Conservation (phyloP, 2,888 invertebrate species). For the Ormia ochracea region DNA sequence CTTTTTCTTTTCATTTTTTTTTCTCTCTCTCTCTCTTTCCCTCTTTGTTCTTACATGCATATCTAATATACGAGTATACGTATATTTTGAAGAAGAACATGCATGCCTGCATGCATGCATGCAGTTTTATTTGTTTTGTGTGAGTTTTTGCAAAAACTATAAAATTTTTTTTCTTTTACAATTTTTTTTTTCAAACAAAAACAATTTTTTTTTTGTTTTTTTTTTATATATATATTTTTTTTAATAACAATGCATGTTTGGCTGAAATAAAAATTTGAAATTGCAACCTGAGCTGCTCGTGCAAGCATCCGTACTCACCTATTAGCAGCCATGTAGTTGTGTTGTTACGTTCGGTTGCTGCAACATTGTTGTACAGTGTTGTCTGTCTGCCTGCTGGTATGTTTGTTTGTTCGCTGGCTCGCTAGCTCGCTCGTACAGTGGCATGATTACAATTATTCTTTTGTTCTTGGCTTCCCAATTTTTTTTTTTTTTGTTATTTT, state of each 20-base stretch:
- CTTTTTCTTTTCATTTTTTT: neutral
- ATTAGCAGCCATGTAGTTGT: neutral
- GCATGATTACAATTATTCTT: constrained; percentile 49
- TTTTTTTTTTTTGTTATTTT: constrained; percentile 13
- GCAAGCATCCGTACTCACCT: constrained; percentile 26
- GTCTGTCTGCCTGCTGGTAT: constrained; percentile 5
- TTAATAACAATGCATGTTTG: constrained; percentile 53
- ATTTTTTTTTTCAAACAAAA: neutral
- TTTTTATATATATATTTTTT: neutral
- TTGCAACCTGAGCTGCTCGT: constrained; percentile 49
- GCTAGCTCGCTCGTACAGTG: neutral
- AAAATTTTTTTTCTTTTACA: neutral
- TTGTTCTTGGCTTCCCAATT: constrained; percentile 33
- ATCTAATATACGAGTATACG: too few species aligned
- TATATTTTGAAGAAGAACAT: constrained; percentile 7
- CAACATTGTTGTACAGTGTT: constrained; percentile 40
- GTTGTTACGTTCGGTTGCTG: constrained; percentile 6
- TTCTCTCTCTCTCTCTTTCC: neutral
- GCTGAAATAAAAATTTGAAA: constrained; percentile 54
- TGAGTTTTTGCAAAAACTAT: neutral
- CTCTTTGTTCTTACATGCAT: too few species aligned
- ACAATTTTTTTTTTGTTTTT: neutral
- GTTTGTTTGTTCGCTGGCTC: neutral
- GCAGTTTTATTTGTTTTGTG: neutral
- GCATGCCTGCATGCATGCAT: constrained; percentile 29